Percentiles rank a stretch among this genome's conserved stretches.
These are phyloP conservation scores for Ageneiosus marmoratus DNA, from an alignment of 2,113 vertebrate genomes.

Conservation along the genomic window DNA sequence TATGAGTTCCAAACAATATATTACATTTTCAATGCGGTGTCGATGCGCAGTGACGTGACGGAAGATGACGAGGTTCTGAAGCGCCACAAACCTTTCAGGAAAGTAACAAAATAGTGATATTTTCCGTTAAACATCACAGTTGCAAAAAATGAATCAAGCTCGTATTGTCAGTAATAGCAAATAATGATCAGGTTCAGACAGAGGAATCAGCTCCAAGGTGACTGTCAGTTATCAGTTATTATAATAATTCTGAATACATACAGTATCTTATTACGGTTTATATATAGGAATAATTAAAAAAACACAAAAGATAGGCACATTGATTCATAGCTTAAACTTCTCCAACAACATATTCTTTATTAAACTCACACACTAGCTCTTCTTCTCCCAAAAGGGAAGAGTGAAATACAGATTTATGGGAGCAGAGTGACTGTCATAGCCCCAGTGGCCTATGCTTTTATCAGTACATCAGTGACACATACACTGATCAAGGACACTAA, in stretches of 20 bases:
- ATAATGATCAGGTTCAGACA: background rate
- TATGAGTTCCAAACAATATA: background rate
- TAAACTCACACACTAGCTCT: conserved; percentile 43
- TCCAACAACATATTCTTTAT: conserved; percentile 46
- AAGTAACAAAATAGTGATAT: too few species aligned
- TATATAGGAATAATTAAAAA: background rate
- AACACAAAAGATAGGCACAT: background rate
- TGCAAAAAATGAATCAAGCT: background rate
- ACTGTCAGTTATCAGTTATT: too few species aligned
- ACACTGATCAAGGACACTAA: conserved; percentile 5
- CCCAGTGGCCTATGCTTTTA: conserved; percentile 30
- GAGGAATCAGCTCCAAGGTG: too few species aligned
- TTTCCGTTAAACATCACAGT: background rate
- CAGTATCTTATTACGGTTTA: background rate
- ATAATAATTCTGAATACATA: too few species aligned
- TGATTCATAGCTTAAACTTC: conserved; percentile 45
- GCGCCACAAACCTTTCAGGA: background rate
- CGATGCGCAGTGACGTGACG: background rate
- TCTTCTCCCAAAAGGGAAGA: conserved; percentile 40
- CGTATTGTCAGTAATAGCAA: background rate
- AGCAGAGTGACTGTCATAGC: conserved; percentile 3
- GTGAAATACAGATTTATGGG: conserved; percentile 52
- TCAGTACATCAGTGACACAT: conserved; percentile 30
- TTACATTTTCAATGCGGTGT: background rate
- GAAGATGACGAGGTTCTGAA: background rate